Base-by-base conservation (phyloP, 2,797 vertebrate genomes). In the Benthosema pterotum region DNA sequence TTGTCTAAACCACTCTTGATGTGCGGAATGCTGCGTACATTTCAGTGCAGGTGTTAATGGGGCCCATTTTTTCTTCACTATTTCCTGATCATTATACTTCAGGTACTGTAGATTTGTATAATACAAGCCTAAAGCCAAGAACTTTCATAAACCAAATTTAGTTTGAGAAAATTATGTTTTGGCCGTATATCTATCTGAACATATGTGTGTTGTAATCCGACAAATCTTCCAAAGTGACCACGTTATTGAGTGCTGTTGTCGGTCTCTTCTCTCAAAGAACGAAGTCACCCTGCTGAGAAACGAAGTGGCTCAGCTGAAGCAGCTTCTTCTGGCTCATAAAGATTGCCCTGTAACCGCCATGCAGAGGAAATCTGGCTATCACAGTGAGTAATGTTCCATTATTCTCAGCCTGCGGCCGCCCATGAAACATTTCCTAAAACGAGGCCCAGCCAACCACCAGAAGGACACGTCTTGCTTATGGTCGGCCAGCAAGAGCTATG, bases 271-370 rank as follows among this genome's bases (percentile, higher is more conserved):
- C 83, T 88, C 90, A 79, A 88, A 99, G 97, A 99, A 85, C 87
- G 96, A 99, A 96, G 97, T 99, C 92, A 96, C 96, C 93, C 95
- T 98, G 93, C 96, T 99, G 96, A 95, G 96, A 93, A 98, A 95
- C 90, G 96, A 99, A 94, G 97, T 99, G 94, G 95, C 97, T 84
- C 97, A 98, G 94, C 95, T 99, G 93, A 99, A 99, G 93, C 97
- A 98, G 95, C 97, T 99, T 91, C 95, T 99, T 88, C 95, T 99
- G 94, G 96, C 97, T 96, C 97, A 99, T 96, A 99, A 98, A 96
- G 97, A 99, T 95, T 99, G 97, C 93, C 97, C 97, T 87, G 96
- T 99, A 92, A 99, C 97, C 19, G 94, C 96, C 94, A 97, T 98
- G 96, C 97, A 99, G 95, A 99, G 98, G 95, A 99, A 98, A 93